A percentile compares a stretch with the other conserved stretches of the same genome.
Conservation (phyloP, 2,113 vertebrate species). For the Vidua macroura region DNA sequence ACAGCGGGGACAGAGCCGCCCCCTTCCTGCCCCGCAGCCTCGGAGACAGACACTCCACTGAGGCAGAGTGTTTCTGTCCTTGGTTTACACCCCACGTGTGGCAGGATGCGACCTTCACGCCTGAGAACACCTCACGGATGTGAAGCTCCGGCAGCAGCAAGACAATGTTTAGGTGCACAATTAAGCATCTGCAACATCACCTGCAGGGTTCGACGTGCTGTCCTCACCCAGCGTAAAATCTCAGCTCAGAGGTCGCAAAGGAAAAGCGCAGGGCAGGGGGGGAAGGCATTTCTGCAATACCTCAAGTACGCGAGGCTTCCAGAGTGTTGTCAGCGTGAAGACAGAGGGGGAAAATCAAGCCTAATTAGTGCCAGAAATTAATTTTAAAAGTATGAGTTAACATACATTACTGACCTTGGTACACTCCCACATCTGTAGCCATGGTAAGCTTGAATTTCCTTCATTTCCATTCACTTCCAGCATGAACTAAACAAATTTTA, state of each 20-base stretch:
- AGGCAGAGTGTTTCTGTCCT: background rate
- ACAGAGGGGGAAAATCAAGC: background rate
- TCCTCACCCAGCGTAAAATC: background rate
- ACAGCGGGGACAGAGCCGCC: background rate
- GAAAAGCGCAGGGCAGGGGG: rapidly evolving
- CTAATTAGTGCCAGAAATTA: background rate
- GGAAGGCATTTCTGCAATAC: background rate
- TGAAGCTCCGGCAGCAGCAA: background rate
- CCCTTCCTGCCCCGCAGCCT: background rate
- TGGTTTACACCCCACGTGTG: rapidly evolving
- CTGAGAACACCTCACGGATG: background rate
- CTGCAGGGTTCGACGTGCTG: background rate
- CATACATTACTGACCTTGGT: background rate
- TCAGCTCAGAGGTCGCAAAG: rapidly evolving
- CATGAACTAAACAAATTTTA: background rate
- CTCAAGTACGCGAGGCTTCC: background rate
- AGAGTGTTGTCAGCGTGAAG: background rate
- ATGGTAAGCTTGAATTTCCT: background rate
- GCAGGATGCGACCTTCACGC: rapidly evolving
- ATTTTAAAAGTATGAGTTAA: background rate
- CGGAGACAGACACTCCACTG: rapidly evolving
- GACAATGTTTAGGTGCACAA: background rate
- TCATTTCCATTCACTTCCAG: background rate
- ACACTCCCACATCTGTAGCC: background rate
- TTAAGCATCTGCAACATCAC: background rate